phyloP scores from a whole-genome alignment of 1,140 invertebrate genomes.

The Hirudo medicinalis region DNA sequence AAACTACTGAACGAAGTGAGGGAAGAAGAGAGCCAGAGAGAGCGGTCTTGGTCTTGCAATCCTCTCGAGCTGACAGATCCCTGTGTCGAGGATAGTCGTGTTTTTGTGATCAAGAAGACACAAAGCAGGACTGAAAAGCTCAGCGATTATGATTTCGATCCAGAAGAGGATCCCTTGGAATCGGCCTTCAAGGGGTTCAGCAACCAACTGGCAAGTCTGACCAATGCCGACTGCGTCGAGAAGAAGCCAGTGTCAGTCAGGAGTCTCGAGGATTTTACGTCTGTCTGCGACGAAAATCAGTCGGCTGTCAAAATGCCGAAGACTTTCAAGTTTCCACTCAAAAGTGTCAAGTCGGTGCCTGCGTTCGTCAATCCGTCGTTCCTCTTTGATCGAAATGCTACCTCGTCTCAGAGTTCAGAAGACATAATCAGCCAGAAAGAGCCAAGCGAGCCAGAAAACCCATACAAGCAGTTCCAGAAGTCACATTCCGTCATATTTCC shows the following conservation, averaged over 20 bases:
- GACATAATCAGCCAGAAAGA: neutral
- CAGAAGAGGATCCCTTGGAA: neutral
- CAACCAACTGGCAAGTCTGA: neutral
- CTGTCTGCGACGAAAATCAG: neutral
- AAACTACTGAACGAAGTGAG: neutral
- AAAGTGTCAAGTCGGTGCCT: slow-evolving; percentile 1
- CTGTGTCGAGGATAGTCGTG: neutral
- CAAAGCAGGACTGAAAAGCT: neutral
- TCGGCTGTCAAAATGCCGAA: neutral
- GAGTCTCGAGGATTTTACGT: neutral
- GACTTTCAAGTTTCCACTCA: neutral
- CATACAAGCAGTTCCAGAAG: neutral
- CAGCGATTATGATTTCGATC: neutral
- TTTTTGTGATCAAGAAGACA: neutral
- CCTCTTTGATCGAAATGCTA: neutral
- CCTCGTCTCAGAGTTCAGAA: neutral
- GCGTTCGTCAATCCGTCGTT: slow-evolving; percentile 6
- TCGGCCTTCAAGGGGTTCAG: neutral
- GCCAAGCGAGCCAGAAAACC: neutral
- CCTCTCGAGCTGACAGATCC: neutral
- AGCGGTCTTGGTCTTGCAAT: neutral
- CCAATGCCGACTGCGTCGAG: neutral
- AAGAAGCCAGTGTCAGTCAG: neutral
- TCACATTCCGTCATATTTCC: neutral
- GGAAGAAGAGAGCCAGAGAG: neutral